phyloP scores from a whole-genome alignment of 2,113 vertebrate species.

The Chunga burmeisteri region DNA sequence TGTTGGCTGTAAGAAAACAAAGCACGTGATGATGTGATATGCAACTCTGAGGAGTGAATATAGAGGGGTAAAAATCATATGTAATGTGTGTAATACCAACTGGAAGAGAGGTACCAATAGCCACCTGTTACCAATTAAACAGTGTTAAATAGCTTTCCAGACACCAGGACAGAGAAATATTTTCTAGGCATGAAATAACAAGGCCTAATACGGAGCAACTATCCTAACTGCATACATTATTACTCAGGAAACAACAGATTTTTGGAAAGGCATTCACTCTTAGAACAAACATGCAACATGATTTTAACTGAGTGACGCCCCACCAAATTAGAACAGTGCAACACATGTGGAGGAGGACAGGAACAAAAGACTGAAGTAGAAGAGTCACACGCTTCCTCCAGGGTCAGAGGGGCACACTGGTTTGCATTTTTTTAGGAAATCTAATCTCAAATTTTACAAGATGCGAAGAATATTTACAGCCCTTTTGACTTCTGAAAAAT shows the following conservation, averaged over 20 bases:
- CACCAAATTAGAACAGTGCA: neutral
- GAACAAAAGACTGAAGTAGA: neutral
- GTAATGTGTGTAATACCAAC: neutral
- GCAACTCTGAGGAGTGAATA: neutral
- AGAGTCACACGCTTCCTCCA: neutral
- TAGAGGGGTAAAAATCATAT: accelerated
- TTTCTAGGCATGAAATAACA: neutral
- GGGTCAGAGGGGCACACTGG: neutral
- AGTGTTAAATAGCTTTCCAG: neutral
- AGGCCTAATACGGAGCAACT: neutral
- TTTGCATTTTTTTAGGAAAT: neutral
- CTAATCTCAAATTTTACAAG: neutral
- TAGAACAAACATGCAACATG: neutral
- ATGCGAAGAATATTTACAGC: neutral
- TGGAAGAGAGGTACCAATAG: neutral
- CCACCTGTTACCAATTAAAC: neutral
- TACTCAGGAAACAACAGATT: neutral
- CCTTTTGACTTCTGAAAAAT: neutral
- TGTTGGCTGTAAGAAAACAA: neutral
- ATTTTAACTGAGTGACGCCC: neutral
- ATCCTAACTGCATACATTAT: neutral
- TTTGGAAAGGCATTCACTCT: neutral
- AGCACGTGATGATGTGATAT: neutral
- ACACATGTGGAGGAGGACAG: accelerated
- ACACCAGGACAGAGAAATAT: neutral